Percentiles rank a stretch among this genome's conserved stretches.
These are phyloP conservation scores for Entomyzon cyanotis DNA, from an alignment of 2,113 vertebrate genomes.

Conservation along the genomic window DNA sequence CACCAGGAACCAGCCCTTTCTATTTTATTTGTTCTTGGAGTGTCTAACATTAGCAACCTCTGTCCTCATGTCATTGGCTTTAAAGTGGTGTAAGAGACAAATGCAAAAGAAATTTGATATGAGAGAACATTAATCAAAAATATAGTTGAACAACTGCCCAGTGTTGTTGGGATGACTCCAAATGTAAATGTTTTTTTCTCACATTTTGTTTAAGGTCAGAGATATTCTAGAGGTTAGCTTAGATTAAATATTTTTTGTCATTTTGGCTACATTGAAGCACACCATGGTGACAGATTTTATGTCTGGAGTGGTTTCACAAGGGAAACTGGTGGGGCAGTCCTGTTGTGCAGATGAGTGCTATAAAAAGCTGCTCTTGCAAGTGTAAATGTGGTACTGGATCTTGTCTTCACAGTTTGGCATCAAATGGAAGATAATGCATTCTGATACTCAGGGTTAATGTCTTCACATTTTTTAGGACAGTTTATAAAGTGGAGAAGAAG, in stretches of 20 bases:
- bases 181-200: not conserved
- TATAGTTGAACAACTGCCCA: not conserved
- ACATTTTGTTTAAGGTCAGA: not conserved
- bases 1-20: not conserved
- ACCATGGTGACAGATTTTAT: not conserved
- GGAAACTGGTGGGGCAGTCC: not conserved
- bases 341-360: not conserved
- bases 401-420: not conserved
- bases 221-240: not conserved
- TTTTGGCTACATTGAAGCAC: not conserved
- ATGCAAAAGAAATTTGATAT: not conserved
- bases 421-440: not conserved
- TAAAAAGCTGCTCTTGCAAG: conserved; percentile 10
- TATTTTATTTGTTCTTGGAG: not conserved
- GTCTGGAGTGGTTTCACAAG: not conserved
- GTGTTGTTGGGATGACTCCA: not conserved
- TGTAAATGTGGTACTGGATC: not conserved
- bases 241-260: not conserved
- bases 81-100: not conserved
- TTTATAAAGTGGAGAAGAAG: not conserved
- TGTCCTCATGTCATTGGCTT: not conserved
- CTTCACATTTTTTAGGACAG: not conserved
- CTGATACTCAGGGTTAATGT: not conserved
- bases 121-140: not conserved
- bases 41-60: not conserved